Evolutionary conservation across 1,140 invertebrate genomes (phyloP).

Genomic region (Eurosta solidaginis): DNA sequence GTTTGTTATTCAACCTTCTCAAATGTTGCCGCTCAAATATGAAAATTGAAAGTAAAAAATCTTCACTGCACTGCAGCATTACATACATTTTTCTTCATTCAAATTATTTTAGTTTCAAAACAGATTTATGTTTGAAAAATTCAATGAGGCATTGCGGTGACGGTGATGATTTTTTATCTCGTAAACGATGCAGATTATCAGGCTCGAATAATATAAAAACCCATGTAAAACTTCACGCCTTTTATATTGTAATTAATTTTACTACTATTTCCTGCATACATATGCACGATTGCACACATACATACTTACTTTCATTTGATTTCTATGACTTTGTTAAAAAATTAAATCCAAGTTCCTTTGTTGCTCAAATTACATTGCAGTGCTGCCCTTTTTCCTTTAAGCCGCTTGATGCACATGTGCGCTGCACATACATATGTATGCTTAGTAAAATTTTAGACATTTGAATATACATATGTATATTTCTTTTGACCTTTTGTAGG

Average conservation of each 20-base stretch:
- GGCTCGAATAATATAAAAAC: neutral
- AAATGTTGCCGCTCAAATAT: neutral
- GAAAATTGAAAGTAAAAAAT: neutral
- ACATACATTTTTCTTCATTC: neutral
- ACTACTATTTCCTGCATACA: conserved; percentile 51
- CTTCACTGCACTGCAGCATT: neutral
- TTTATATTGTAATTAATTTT: conserved; percentile 51
- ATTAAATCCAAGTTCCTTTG: neutral
- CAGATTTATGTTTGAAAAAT: conserved; percentile 1
- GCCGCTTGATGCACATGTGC: conserved; percentile 31
- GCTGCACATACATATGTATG: neutral
- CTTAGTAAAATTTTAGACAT: too few relatives aligned
- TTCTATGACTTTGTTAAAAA: too few relatives aligned
- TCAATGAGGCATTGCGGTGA: neutral
- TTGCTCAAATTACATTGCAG: neutral
- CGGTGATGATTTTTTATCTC: conserved; percentile 5
- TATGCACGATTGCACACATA: too few relatives aligned
- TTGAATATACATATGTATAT: neutral
- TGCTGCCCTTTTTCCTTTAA: neutral
- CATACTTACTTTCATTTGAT: too few relatives aligned
- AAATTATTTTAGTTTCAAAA: neutral
- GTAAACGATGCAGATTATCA: conserved; percentile 1
- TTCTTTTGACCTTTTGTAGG: neutral
- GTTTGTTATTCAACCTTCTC: neutral
- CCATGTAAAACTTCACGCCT: conserved; percentile 26